These are phyloP conservation scores for Ispidina picta DNA, from an alignment of 2,797 vertebrate genomes.

Conservation along the genomic window DNA sequence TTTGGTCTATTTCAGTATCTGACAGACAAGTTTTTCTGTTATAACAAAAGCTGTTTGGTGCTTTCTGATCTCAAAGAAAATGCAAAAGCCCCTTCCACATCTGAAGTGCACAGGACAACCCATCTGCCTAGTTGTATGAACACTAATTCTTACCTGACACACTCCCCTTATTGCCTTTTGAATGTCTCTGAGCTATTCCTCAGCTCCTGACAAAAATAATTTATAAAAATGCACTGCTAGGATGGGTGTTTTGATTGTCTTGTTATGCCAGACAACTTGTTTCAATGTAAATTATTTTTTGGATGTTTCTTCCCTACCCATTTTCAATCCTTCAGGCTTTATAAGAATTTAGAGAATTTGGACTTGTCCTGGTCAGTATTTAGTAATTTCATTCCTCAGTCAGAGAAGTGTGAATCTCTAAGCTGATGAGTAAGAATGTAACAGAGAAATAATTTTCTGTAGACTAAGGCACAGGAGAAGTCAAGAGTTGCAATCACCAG, in stretches of 20 bases:
- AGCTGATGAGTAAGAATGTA: background rate
- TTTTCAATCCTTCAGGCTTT: background rate
- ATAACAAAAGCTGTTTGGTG: background rate
- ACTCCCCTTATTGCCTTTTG: background rate
- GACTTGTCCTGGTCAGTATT: background rate
- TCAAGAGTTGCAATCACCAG: background rate
- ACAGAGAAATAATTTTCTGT: slow-evolving; percentile 6
- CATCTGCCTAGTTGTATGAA: background rate
- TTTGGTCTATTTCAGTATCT: background rate
- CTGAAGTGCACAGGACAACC: background rate
- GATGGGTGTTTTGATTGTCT: background rate
- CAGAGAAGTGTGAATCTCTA: background rate
- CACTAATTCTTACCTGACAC: background rate
- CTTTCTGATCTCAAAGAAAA: background rate
- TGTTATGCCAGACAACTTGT: background rate
- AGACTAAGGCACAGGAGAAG: background rate
- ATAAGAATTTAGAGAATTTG: background rate
- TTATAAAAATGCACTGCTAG: background rate
- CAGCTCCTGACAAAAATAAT: background rate
- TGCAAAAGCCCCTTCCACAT: background rate
- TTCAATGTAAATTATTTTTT: background rate
- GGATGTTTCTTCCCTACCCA: background rate
- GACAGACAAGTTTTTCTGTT: background rate
- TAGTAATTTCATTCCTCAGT: background rate
- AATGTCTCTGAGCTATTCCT: background rate